A percentile compares a stretch with the other conserved stretches of the same genome.
Evolutionary conservation across 2,797 vertebrate species (phyloP).

Genomic region (Dicrostonyx torquatus): DNA sequence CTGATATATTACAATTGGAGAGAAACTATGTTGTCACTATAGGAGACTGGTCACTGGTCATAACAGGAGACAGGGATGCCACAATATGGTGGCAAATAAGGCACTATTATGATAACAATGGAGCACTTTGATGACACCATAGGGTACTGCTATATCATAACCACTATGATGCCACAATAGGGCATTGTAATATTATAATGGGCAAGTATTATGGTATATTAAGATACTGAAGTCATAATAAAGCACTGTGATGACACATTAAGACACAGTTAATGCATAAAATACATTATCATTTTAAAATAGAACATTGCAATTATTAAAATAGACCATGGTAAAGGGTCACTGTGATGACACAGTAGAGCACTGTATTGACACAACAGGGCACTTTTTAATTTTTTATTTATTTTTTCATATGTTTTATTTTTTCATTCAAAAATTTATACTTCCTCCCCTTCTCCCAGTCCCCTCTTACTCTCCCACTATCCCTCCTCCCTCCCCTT

Average conservation of each 20-base stretch:
- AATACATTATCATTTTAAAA: background rate
- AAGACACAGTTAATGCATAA: background rate
- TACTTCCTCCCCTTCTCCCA: no score
- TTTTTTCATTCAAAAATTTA: no score
- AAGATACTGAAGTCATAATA: background rate
- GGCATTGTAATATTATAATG: background rate
- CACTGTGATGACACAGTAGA: background rate
- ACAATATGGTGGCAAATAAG: background rate
- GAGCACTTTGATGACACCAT: background rate
- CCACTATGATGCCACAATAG: background rate
- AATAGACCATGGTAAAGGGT: background rate
- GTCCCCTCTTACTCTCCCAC: no score
- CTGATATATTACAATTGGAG: background rate
- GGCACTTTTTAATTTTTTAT: no score
- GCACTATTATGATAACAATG: background rate
- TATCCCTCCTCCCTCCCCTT: no score
- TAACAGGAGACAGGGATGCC: no score
- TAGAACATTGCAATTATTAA: background rate
- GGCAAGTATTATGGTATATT: background rate
- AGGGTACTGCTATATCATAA: background rate
- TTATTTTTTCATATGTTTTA: no score
- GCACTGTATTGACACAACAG: background rate
- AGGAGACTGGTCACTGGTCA: fast-evolving
- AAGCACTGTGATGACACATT: background rate
- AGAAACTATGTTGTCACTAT: background rate